Evolutionary conservation across 2,113 vertebrate genomes (phyloP).

Genomic region (Pogona vitticeps): DNA sequence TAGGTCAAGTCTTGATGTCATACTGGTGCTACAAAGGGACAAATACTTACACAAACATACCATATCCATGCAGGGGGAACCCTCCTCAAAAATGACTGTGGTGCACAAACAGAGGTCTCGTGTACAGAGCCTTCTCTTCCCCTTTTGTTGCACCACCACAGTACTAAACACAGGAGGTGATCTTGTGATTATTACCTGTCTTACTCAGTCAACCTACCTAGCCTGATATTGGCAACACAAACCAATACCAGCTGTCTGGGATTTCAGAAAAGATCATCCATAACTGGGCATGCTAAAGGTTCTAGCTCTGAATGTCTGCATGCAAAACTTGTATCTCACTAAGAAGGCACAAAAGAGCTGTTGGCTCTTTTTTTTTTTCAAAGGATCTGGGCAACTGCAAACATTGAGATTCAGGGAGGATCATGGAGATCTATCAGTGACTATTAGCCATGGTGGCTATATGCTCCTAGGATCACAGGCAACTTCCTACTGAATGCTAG

Average conservation of each 20-base stretch:
- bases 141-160: not conserved
- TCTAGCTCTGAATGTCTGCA: too few relatives aligned
- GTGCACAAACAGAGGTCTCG: too few relatives aligned
- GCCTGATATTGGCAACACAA: too few relatives aligned
- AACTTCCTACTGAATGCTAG: not conserved
- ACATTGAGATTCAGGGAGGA: not conserved
- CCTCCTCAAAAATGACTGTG: too few relatives aligned
- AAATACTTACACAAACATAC: not conserved
- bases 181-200: too few relatives aligned
- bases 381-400: not conserved
- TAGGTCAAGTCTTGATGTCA: not conserved
- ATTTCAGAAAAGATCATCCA: too few relatives aligned
- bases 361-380: not conserved
- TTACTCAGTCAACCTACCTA: too few relatives aligned
- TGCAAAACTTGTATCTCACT: too few relatives aligned
- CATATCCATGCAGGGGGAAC: too few relatives aligned
- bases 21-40: not conserved
- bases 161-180: not conserved
- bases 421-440: not conserved
- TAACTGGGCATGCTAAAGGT: too few relatives aligned
- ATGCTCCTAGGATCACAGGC: not conserved
- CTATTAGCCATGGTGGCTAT: not conserved
- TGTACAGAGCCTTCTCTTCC: not conserved
- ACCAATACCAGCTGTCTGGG: too few relatives aligned
- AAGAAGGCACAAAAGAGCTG: not conserved